Base-by-base conservation (phyloP, 2,113 vertebrate genomes). In the Gobius niger region DNA sequence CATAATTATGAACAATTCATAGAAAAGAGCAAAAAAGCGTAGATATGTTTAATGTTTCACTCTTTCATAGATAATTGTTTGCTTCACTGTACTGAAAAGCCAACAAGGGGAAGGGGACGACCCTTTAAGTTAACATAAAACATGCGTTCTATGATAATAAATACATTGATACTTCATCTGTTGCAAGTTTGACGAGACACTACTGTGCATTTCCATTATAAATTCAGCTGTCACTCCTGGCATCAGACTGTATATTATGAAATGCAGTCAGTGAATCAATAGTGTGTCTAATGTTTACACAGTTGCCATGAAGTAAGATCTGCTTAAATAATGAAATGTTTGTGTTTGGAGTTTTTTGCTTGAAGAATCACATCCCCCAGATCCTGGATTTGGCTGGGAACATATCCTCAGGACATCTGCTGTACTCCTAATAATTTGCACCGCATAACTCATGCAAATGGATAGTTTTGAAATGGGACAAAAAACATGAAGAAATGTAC, bases 371-470 rank as follows among this genome's bases (percentile, higher is more conserved):
- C 16, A 63, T 49, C 54, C 15, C 19, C 54, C 68, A 40, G 44
- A 73, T 75, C 41, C 7, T 44, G 62, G 40, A 64, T n/a, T 72
- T 68, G 62, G 57, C 72, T 67, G 16, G n/a, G 51, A 51, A 61
- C 63, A 73, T 18, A 70, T 59, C 34, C 34, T 44, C 46, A 70
- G 70, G 63, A 74, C 70, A 75, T 74, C 67, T 63, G 71, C 62
- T 60, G 3, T 15, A 40, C 70, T 73, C 63, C 64, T 44, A 62
- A 75, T 78, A 76, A 76, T 80, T 77, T 64, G 15, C 70, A 41
- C 74, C 44, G 67, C 41, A 71, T 80, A 76, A 70, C 66, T 65
- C 19, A 65, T 68, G 46, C 61, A 65, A 83, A 65, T 70, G 16
- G 66, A 56, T 70, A 63, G 42, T 75, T 53, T 57, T 49, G 44